Conservation (phyloP, 2,797 vertebrate species). For the Platyrinchus mystaceus region DNA sequence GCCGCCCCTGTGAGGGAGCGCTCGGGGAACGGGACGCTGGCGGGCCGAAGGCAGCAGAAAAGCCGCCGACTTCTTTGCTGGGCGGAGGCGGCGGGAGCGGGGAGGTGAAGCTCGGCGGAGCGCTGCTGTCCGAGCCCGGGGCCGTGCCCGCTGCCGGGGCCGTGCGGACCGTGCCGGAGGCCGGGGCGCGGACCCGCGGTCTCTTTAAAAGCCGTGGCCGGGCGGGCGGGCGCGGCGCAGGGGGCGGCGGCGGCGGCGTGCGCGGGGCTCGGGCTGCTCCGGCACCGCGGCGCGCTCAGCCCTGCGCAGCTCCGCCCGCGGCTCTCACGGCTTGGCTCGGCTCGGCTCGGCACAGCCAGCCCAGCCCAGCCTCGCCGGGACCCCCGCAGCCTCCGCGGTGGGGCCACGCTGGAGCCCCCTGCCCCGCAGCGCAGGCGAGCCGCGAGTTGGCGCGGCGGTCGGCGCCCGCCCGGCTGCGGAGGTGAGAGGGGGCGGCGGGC, state of each 20-base stretch:
- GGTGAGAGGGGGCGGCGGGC: slow-evolving; percentile 37
- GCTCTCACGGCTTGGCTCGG: slow-evolving; percentile 43
- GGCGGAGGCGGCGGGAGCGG: neutral
- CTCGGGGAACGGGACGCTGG: neutral
- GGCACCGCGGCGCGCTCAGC: slow-evolving; percentile 81
- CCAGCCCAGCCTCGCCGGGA: neutral
- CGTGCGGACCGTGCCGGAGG: neutral
- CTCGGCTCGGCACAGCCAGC: slow-evolving; percentile 27
- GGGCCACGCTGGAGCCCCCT: slow-evolving; percentile 62
- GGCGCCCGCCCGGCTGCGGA: slow-evolving; percentile 35
- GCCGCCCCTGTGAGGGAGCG: neutral
- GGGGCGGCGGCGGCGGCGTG: slow-evolving; percentile 83
- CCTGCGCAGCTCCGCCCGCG: slow-evolving; percentile 71
- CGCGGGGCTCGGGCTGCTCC: slow-evolving; percentile 84
- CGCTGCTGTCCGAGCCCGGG: neutral
- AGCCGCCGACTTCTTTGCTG: neutral
- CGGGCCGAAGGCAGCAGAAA: neutral
- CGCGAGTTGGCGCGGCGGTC: slow-evolving; percentile 49
- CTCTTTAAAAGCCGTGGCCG: slow-evolving; percentile 88
- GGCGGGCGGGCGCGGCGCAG: slow-evolving; percentile 63
- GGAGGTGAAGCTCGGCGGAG: neutral
- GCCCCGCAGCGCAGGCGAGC: slow-evolving; percentile 66
- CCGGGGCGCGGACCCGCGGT: slow-evolving; percentile 65
- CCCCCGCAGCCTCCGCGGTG: slow-evolving; percentile 28
- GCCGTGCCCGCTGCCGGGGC: neutral